These are phyloP conservation scores for Protobothrops mucrosquamatus DNA, from an alignment of 2,113 vertebrate genomes.

Conservation along the genomic window DNA sequence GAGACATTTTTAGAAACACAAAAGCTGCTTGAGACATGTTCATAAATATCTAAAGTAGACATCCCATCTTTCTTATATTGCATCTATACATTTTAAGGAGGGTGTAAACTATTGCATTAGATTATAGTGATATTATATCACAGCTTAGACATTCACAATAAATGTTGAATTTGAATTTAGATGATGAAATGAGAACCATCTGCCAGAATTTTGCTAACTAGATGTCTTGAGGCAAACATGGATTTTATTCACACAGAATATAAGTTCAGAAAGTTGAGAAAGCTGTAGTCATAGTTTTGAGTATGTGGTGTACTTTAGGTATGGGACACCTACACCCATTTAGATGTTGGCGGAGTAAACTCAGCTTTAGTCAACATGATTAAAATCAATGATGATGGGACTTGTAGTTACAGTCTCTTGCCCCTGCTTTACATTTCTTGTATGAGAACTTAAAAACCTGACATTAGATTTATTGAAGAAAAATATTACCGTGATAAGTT, in stretches of 20 bases:
- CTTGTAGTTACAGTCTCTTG: background rate
- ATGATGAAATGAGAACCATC: background rate
- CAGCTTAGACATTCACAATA: background rate
- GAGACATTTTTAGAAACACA: constrained; percentile 29
- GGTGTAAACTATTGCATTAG: background rate
- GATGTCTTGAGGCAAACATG: background rate
- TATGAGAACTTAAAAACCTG: background rate
- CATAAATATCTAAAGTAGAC: background rate
- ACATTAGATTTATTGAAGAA: background rate
- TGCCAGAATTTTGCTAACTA: background rate
- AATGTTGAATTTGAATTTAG: background rate
- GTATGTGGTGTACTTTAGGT: background rate
- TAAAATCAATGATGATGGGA: background rate
- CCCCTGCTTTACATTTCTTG: background rate
- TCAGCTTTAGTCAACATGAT: background rate
- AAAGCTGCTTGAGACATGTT: constrained; percentile 12
- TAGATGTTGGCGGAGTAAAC: background rate
- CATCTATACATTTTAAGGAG: background rate
- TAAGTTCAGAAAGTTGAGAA: background rate
- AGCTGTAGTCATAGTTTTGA: background rate
- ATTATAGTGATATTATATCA: background rate
- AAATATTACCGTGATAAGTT: background rate
- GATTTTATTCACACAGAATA: background rate
- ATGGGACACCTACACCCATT: background rate
- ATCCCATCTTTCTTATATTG: background rate